Conservation (phyloP, 2,113 vertebrate species). For the Turnix velox region DNA sequence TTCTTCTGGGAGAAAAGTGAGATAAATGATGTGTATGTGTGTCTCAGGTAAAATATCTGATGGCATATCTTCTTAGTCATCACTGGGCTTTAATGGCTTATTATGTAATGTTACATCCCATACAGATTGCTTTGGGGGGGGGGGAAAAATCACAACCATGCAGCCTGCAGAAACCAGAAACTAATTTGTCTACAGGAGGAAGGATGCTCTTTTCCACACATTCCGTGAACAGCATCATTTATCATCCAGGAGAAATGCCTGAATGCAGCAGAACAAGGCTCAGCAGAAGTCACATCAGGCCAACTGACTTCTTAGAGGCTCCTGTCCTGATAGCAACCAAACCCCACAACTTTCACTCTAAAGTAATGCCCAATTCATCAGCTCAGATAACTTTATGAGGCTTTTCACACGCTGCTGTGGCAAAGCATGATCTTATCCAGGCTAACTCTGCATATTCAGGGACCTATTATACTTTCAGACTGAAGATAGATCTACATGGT, state of each 20-base stretch:
- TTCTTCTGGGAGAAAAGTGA: conserved; percentile 53
- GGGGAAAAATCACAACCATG: conserved; percentile 8
- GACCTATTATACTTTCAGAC: neutral
- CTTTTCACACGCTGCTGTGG: neutral
- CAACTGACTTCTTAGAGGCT: neutral
- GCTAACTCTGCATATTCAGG: neutral
- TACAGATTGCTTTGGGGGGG: neutral
- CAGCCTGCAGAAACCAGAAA: neutral
- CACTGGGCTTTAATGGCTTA: conserved; percentile 36
- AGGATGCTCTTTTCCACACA: conserved; percentile 40
- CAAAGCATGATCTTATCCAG: neutral
- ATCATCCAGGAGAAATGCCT: neutral
- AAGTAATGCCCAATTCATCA: neutral
- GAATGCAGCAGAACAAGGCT: neutral
- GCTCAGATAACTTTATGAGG: neutral
- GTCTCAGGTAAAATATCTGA: conserved; percentile 39
- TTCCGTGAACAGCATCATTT: conserved; percentile 3
- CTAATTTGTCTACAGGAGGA: conserved; percentile 47
- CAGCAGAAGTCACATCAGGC: neutral
- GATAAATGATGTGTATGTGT: conserved; percentile 15
- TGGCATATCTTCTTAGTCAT: conserved; percentile 51
- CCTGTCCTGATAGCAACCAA: neutral
- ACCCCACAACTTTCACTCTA: neutral
- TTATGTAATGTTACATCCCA: conserved; percentile 38
- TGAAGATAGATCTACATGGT: neutral